Conservation (phyloP, 2,888 invertebrate species). For the Nasonia oneida region DNA sequence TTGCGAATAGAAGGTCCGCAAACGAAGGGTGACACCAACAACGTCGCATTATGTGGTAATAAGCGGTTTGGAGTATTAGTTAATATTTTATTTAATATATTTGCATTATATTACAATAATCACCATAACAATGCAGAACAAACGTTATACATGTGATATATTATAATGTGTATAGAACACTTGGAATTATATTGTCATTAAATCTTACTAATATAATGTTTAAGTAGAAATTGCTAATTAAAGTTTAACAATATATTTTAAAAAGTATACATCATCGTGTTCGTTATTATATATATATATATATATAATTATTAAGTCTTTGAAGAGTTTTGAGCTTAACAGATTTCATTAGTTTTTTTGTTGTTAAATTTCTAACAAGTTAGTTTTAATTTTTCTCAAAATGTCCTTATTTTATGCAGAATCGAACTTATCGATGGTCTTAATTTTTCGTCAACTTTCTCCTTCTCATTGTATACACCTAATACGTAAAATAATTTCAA, state of each 20-base stretch:
- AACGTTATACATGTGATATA: slow-evolving; percentile 23
- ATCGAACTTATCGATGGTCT: slow-evolving; percentile 43
- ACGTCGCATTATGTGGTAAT: neutral
- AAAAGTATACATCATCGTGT: slow-evolving; percentile 6
- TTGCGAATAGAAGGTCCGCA: too few species aligned
- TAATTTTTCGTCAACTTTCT: neutral
- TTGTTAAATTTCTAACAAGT: neutral
- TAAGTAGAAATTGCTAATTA: neutral
- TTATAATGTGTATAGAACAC: slow-evolving; percentile 28
- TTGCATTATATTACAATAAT: slow-evolving; percentile 40
- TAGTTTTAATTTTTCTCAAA: neutral
- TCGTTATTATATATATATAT: neutral
- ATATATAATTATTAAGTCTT: slow-evolving; percentile 18
- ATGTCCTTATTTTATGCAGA: neutral
- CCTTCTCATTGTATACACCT: neutral
- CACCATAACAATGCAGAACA: slow-evolving; percentile 35
- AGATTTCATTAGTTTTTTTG: neutral
- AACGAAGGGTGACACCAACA: too few species aligned
- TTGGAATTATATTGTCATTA: slow-evolving; percentile 48
- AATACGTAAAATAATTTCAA: too few species aligned
- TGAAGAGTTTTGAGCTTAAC: neutral
- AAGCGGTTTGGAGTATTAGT: slow-evolving; percentile 1
- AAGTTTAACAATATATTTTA: neutral
- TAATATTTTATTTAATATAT: slow-evolving; percentile 39
- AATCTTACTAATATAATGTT: slow-evolving; percentile 10